Evolutionary conservation across 2,797 vertebrate species (phyloP), one percentile per base, ranked within the genome.

Genomic region (Orientallactaga sibirica): DNA sequence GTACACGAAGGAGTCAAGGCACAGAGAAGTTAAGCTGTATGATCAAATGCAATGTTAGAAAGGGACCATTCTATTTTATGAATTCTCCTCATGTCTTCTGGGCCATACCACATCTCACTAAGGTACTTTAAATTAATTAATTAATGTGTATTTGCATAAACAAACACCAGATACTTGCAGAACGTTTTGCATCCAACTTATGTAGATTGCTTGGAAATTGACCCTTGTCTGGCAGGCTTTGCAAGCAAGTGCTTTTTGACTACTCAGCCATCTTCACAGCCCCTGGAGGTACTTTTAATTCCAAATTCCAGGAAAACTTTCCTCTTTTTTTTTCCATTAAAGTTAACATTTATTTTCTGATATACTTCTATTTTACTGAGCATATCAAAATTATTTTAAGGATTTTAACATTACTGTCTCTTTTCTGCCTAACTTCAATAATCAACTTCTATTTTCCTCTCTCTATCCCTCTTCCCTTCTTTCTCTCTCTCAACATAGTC

Each of bases 381-480:
- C 79, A 2, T 55, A 84, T 85, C 87, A 87, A 55, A 82, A 83
- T 91, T 73, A 83, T 71, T 83, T 5, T 83, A 83, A 62, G 20
- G 14, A 76, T 64, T 66, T 83, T 86, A 86, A 68, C 24, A 61
- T 25, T 84, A 74, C 14, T 68, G 6, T 86, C n/a, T 89, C n/a
- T 91, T 94, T 96, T 77, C 55, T 62, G 64, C 41, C 52, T 83
- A 80, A 77, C 8, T 22, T 48, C 83, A 71, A 89, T 61, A 88
- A 91, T 48, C 58, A 91, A 19, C 29, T 89, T 48, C 43, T 37
- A 19, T 73, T 95, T 93, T 58, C 20, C 33, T 20, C 0, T 41
- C 19, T 74, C 33, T 33, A 66, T 71, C 15, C 19, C 67, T 71
- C 68, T 33, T 18, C n/a, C n/a, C n/a, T n/a, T 33, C 68, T 71